Evolutionary conservation across 2,113 vertebrate genomes (phyloP), one percentile per base, ranked within the genome.

Genomic region (Cebus imitator): DNA sequence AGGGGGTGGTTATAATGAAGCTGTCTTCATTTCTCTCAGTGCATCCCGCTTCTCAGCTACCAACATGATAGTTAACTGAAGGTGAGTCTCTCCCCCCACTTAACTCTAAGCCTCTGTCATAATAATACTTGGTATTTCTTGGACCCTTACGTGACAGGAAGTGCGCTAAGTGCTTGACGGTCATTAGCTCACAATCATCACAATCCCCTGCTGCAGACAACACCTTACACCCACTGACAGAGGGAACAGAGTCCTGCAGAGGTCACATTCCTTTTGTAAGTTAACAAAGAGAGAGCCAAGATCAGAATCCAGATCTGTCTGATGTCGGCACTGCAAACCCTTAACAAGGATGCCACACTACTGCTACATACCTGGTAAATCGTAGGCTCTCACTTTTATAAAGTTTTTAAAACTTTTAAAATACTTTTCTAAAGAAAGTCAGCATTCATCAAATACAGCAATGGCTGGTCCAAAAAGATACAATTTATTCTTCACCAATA

Each of bases 391-490:
- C 6, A 20, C 17, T 55, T 84, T 80, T 66, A 14, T 64, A 64
- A 64, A n/a, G 66, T n/a, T 35, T 68, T 68, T 16, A 35, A 58
- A 93, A 93, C n/a, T 8, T 66, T 64, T 48, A 58, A 92, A 68
- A 61, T 85, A 50, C 16, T 81, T 87, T 89, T 84, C 68, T 68
- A 50, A 37, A 94, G 75, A 82, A 97, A 96, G 82, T 13, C 9
- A 81, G 72, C 32, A 92, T 57, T 97, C 27, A 25, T 52, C 48
- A 94, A 94, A 85, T 66, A 61, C 43, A 52, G 7, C 68, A 50
- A 58, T 35, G 7, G 27, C 8, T 83, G 6, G 66, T 43, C 40
- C 21, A 27, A 82, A 17, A 95, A 68, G 35, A 83, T 50, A 66
- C 8, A 90, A 35, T 52, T 57, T 72, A 87, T 57, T 87, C 45